phyloP scores from a whole-genome alignment of 2,113 vertebrate species.

The Bufo gargarizans region DNA sequence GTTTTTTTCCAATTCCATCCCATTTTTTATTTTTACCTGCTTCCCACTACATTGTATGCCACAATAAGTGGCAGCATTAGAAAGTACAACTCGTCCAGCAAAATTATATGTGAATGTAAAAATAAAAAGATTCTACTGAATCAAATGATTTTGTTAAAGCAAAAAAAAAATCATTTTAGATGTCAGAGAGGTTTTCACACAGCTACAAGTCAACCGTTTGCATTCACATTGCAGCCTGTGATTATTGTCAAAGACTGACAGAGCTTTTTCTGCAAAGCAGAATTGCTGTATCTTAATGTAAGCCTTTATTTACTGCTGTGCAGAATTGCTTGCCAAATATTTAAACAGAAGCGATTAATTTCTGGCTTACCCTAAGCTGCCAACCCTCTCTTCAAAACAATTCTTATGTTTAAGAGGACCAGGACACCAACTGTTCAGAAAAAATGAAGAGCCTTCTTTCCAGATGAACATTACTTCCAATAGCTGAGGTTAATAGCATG shows the following conservation, averaged over 20 bases:
- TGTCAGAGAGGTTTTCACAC: background rate
- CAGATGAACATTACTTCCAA: slow-evolving; percentile 18
- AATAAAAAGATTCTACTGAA: too few relatives aligned
- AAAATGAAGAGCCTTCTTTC: background rate
- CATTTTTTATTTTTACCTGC: too few relatives aligned
- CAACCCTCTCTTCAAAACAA: slow-evolving; percentile 47
- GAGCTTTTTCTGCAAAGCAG: slow-evolving; percentile 10
- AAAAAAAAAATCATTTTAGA: background rate
- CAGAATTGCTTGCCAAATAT: slow-evolving; percentile 44
- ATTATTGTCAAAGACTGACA: slow-evolving; percentile 28
- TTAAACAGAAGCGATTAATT: slow-evolving; percentile 45
- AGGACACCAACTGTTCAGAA: slow-evolving; percentile 37
- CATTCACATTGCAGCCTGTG: background rate
- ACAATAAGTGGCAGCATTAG: too few relatives aligned
- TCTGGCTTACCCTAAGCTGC: slow-evolving; percentile 45
- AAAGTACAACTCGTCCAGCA: too few relatives aligned
- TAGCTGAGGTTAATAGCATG: slow-evolving; percentile 37
- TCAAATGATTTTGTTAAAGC: too few relatives aligned
- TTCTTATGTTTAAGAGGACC: slow-evolving; percentile 43
- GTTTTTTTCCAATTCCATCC: too few relatives aligned
- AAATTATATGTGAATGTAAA: too few relatives aligned
- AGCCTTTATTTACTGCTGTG: slow-evolving; percentile 37
- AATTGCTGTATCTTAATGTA: slow-evolving; percentile 27
- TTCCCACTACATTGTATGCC: too few relatives aligned
- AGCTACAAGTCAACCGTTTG: slow-evolving; percentile 4